These are phyloP conservation scores for Callimorpha dominula DNA, from an alignment of 2,888 invertebrate genomes.

Conservation along the genomic window DNA sequence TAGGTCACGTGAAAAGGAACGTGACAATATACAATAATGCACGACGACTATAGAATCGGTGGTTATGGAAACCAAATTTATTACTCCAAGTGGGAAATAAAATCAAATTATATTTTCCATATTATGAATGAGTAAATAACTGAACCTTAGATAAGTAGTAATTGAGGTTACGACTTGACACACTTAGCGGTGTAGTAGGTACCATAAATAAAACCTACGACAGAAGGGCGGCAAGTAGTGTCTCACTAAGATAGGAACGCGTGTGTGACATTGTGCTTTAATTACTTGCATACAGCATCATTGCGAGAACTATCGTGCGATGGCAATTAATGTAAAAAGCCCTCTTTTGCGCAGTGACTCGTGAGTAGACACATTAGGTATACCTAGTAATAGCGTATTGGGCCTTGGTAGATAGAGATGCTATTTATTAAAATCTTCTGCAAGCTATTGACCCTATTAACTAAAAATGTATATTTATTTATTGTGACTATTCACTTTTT, in stretches of 20 bases:
- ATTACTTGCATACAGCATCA: not conserved
- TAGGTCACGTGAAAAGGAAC: too few species aligned
- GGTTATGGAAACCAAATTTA: too few species aligned
- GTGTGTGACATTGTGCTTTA: not conserved
- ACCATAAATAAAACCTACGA: not conserved
- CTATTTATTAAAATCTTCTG: not conserved
- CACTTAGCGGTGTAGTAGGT: not conserved
- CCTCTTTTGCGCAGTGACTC: not conserved
- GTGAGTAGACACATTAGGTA: not conserved
- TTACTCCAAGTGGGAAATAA: not conserved
- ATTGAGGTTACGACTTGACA: not conserved
- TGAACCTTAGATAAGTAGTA: not conserved
- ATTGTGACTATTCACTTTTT: constrained; percentile 13
- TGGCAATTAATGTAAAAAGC: not conserved
- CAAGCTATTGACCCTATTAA: not conserved
- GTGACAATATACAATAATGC: too few species aligned
- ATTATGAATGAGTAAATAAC: not conserved
- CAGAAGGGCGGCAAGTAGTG: not conserved
- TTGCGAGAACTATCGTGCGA: not conserved
- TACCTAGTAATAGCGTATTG: not conserved
- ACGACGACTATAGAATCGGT: too few species aligned
- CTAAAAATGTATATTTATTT: not conserved
- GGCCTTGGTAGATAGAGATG: not conserved
- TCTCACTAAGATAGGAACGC: not conserved
- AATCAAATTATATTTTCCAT: not conserved